Percentiles rank a stretch among this genome's conserved stretches.
phyloP scores from a whole-genome alignment of 2,797 vertebrate genomes.

The Hippoglossus hippoglossus region DNA sequence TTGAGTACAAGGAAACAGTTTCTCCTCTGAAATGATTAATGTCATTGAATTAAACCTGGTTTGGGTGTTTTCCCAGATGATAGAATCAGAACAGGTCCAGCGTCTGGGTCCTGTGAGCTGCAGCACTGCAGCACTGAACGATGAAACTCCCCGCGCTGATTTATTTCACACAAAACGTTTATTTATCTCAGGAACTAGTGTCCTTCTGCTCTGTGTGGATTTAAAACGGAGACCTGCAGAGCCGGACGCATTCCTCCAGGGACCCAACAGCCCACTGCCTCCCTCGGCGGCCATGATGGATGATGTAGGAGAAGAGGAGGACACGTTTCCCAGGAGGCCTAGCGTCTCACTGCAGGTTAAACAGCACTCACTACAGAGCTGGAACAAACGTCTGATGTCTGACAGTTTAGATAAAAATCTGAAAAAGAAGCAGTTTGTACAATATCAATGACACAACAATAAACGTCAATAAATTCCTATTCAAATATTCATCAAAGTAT shows the following conservation, averaged over 20 bases:
- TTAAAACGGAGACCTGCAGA: conserved; percentile 44
- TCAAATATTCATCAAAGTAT: too few relatives aligned
- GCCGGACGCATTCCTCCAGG: conserved; percentile 33
- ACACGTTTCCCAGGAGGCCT: conserved; percentile 63
- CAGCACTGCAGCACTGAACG: conserved; percentile 34
- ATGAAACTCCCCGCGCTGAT: conserved; percentile 40
- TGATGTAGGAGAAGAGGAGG: conserved; percentile 58
- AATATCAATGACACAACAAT: background rate
- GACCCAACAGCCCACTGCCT: conserved; percentile 43
- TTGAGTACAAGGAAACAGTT: background rate
- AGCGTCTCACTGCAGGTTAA: conserved; percentile 75
- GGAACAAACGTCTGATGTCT: conserved; percentile 28
- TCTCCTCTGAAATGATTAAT: conserved; percentile 33
- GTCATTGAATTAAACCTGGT: conserved; percentile 35
- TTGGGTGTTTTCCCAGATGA: conserved; percentile 40
- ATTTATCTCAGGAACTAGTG: conserved; percentile 36
- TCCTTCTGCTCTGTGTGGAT: conserved; percentile 47
- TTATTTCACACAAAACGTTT: conserved; percentile 54
- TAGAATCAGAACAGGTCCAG: conserved; percentile 41
- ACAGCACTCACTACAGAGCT: conserved; percentile 69
- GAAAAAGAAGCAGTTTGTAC: background rate
- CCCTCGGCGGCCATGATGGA: conserved; percentile 70
- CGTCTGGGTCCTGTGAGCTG: conserved; percentile 13
- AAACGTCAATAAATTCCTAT: background rate
- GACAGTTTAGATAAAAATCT: conserved; percentile 15